A percentile compares a stretch with the other conserved stretches of the same genome.
Conservation (phyloP, 1,140 invertebrate genomes). For the Manduca sexta region DNA sequence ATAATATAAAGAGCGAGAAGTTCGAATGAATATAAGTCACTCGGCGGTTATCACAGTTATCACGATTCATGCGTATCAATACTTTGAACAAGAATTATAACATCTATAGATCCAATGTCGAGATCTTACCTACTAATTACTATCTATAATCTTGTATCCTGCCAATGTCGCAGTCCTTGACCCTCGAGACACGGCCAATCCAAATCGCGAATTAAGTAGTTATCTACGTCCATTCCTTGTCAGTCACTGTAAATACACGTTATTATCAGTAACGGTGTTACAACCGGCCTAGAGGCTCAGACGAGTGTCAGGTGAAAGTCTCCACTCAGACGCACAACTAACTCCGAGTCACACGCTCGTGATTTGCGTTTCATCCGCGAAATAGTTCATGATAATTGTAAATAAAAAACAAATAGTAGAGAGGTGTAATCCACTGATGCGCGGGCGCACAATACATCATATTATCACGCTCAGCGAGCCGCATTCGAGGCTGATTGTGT, state of each 20-base stretch:
- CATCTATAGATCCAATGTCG: too few relatives aligned
- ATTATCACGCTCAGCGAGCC: slow-evolving; percentile 34
- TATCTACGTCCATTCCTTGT: not conserved
- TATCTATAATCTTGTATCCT: too few relatives aligned
- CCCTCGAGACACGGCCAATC: too few relatives aligned
- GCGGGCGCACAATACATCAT: slow-evolving; percentile 29
- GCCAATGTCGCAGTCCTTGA: too few relatives aligned
- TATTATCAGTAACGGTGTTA: slow-evolving; percentile 62
- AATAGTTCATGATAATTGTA: slow-evolving; percentile 38
- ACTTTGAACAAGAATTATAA: too few relatives aligned
- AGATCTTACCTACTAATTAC: too few relatives aligned
- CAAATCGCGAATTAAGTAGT: too few relatives aligned
- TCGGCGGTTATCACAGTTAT: too few relatives aligned
- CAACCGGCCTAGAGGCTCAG: slow-evolving; percentile 50
- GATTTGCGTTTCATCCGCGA: slow-evolving; percentile 26
- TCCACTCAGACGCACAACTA: slow-evolving; percentile 47
- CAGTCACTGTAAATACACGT: slow-evolving; percentile 34
- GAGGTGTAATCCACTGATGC: slow-evolving; percentile 19
- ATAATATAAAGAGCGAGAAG: too few relatives aligned
- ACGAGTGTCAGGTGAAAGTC: slow-evolving; percentile 59
- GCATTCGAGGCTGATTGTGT: slow-evolving; percentile 24
- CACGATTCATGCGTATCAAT: too few relatives aligned
- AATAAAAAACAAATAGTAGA: slow-evolving; percentile 59
- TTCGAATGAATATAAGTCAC: too few relatives aligned
- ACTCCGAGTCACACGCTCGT: slow-evolving; percentile 41